Percentiles rank a stretch among this genome's conserved stretches.
These are phyloP conservation scores for Forbesichthys agassizii DNA, from an alignment of 2,113 vertebrate species.

Conservation along the genomic window DNA sequence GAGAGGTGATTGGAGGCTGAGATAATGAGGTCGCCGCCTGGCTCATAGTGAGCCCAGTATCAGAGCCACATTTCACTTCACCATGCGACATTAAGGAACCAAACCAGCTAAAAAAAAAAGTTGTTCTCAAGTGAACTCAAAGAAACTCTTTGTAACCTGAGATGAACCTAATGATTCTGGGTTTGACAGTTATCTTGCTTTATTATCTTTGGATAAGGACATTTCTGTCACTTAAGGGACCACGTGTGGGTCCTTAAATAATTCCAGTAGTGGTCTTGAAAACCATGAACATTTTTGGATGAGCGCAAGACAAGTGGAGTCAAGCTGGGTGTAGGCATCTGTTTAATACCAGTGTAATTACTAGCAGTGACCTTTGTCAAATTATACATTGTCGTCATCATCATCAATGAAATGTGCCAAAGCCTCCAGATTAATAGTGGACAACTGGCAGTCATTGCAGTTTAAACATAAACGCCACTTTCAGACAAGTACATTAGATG, in stretches of 20 bases:
- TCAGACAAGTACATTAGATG: conserved; percentile 9
- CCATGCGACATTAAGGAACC: conserved; percentile 19
- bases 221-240: conserved; percentile 21
- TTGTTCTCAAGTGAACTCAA: conserved; percentile 23
- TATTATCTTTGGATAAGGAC: conserved; percentile 20
- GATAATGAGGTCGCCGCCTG: conserved; percentile 60
- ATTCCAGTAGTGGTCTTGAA: conserved; percentile 46
- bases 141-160: background rate
- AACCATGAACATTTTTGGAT: conserved; percentile 49
- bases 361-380: conserved; percentile 68
- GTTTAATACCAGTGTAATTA: conserved; percentile 68
- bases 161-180: conserved; percentile 12
- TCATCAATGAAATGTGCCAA: conserved; percentile 62
- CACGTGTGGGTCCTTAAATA: conserved; percentile 24
- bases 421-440: conserved; percentile 46
- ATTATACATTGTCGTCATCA: conserved; percentile 37
- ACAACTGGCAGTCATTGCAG: conserved; percentile 23
- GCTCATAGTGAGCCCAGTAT: conserved; percentile 36
- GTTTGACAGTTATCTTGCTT: conserved; percentile 11
- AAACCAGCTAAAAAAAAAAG: conserved; percentile 25
- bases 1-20: conserved; percentile 62
- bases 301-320: conserved; percentile 31
- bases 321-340: conserved; percentile 52
- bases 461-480: conserved; percentile 13
- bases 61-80: conserved; percentile 28